Base-by-base conservation (phyloP, 2,797 vertebrate species). In the Semotilus atromaculatus region DNA sequence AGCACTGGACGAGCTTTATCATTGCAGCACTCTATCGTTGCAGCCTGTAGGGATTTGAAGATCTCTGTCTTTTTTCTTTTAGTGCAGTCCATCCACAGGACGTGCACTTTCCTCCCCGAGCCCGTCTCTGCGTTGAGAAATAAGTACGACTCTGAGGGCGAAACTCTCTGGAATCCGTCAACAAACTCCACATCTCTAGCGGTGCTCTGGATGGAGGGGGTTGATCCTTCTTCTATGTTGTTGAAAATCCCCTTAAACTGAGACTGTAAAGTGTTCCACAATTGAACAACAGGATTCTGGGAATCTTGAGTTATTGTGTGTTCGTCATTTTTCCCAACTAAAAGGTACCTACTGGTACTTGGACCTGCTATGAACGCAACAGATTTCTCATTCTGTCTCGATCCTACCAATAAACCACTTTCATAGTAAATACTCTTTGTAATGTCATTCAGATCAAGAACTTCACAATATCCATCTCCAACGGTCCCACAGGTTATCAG, bases 401-500 rank as follows among this genome's bases (percentile, higher is more conserved):
- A 51, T 1, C 91, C 90, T n/a, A 93, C 45, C 0, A 5, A 5
- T 48, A 88, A 0, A 0, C 0, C 0, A 18, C 11, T 48, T 83
- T 94, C 93, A 0, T 0, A 0, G 76, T 92, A 0, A 2, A 76
- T 1, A 5, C 80, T 72, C 0, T 38, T 86, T 0, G 91, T 92
- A 45, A 96, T 90, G 86, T 95, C 60, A 5, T 5, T 70, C 26
- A 92, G 75, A 14, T 92, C 73, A 70, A 93, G 88, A 53, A 95
- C 0, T 80, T 95, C 93, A 66, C 95, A 95, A 80, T 91, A 91
- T 2, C 92, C 91, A 4, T 67, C 83, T 0, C 2, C 0, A 4
- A n/a, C 26, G 8, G 86, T 80, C 1, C 93, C 94, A 84, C 94
- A 95, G 68, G 55, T 89, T 82, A 95, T n/a, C 79, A 95, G 9